Base-by-base conservation (phyloP, 1,140 invertebrate species). In the Pteromalus puparum region DNA sequence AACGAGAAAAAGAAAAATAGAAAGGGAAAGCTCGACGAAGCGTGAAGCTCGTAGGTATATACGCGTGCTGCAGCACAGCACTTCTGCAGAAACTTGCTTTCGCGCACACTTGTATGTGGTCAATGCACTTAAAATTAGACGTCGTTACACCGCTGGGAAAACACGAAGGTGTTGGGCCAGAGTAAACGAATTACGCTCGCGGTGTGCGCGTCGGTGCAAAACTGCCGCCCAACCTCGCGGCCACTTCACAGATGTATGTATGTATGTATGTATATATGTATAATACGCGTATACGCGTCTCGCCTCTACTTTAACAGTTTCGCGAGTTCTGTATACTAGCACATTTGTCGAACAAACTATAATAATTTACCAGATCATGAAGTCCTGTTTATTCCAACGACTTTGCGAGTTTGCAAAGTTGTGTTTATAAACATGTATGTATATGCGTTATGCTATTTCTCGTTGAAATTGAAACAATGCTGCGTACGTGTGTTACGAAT, bases 111-210 rank as follows among this genome's bases (percentile, higher is more conserved):
- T 70, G 53, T 42, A 77, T 48, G 61, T 83, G 74, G 73, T 77
- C 74, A 48, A 83, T 68, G 81, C 74, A 77, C 81, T 83, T 83
- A 77, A 83, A 83, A 83, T 76, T 76, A 83, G 38, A 77, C 81
- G 74, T 72, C 81, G 73, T 65, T 76, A 82, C 70, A 72, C 61
- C 65, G 72, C 10, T 76, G 73, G 48, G 74, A 82, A 81, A 81
- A 76, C 73, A 42, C 26, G 75, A 78, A 70, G 72, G 74, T 83
- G 82, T 78, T 77, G 82, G 42, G 65, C 34, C 65, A 53, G 65
- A 78, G 75, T 77, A 83, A 83, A 77, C 73, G 65, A 83, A 83
- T 83, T 83, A 83, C 38, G 42, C 61, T n/a, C n/a, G n/a, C n/a
- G n/a, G n/a, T n/a, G n/a, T n/a, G 30, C 13, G 26, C n/a, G 4